Evolutionary conservation across 2,797 vertebrate genomes (phyloP), one percentile per base, ranked within the genome.

Genomic region (Erithacus rubecula): DNA sequence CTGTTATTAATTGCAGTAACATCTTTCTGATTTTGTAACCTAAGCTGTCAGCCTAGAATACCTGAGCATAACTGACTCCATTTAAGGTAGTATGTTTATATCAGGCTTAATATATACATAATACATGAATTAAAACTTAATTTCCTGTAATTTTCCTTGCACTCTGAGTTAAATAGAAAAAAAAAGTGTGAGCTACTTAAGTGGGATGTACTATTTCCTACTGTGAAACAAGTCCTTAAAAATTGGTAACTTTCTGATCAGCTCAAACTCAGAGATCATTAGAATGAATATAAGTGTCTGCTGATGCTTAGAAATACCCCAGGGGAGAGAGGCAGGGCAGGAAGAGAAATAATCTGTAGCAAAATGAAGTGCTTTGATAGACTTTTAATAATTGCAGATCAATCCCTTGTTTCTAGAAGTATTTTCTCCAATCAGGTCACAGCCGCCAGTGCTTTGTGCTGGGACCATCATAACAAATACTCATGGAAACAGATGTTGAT

Each of bases 401-500:
- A 89, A 59, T 59, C 83, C 72, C 53, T 90, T 97, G 94, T 97
- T 87, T 95, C 96, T 96, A 78, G 56, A 85, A 95, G 94, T 93
- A 97, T 95, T 97, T 97, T 97, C 53, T 79, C 52, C 84, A 65
- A 92, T 98, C 98, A 95, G 95, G 98, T 95, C 98, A 97, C 90
- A 98, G 96, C 98, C 4, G 3, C 77, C 80, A 60, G 36, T 41
- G 94, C 96, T 98, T 98, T 98, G 69, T 51, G 86, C 97, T 97
- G 79, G 97, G 97, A 94, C 98, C 88, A 3, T 98, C 98, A 98
- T 97, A 82, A 96, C 94, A 97, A 98, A 97, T 96, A 97, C 63
- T 91, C 93, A 94, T 89, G 96, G 97, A 97, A 95, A 97, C 97
- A 96, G 87, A 32, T 29, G 37, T 30, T 51, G 52, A 9, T 44